Conservation (phyloP, 2,888 invertebrate genomes). For the Clostera curtula region DNA sequence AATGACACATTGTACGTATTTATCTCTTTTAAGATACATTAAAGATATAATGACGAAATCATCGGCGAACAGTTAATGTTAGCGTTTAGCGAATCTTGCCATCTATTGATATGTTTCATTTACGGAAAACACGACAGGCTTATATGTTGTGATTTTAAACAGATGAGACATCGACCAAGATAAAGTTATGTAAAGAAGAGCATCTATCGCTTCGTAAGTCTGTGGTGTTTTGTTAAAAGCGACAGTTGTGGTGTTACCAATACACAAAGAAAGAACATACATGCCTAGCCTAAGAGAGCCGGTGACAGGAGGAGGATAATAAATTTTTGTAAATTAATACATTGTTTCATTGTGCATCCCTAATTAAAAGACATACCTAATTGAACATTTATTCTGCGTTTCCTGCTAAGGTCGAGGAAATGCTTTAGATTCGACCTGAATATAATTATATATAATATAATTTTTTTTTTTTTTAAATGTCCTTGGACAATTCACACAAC, state of each 20-base stretch:
- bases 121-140: conserved; percentile 39
- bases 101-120: conserved; percentile 54
- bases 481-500: too few species aligned
- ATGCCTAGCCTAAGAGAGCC: conserved; percentile 61
- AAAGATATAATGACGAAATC: conserved; percentile 8
- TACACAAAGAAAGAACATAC: conserved; percentile 65
- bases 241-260: conserved; percentile 69
- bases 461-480: too few species aligned
- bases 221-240: conserved; percentile 37
- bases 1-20: conserved; percentile 14
- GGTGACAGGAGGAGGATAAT: conserved; percentile 62
- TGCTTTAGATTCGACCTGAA: too few species aligned
- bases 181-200: conserved; percentile 3
- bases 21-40: conserved; percentile 18
- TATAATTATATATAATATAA: too few species aligned
- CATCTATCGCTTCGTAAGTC: conserved; percentile 31
- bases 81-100: conserved; percentile 72
- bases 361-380: neutral
- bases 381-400: neutral
- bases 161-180: neutral
- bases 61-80: conserved; percentile 50
- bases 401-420: too few species aligned
- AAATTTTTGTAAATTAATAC: conserved; percentile 66
- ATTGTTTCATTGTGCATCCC: conserved; percentile 35
- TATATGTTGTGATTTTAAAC: conserved; percentile 18